Percentiles rank a stretch among this genome's conserved stretches.
Conservation (phyloP, 2,797 vertebrate genomes). For the Discoglossus pictus region DNA sequence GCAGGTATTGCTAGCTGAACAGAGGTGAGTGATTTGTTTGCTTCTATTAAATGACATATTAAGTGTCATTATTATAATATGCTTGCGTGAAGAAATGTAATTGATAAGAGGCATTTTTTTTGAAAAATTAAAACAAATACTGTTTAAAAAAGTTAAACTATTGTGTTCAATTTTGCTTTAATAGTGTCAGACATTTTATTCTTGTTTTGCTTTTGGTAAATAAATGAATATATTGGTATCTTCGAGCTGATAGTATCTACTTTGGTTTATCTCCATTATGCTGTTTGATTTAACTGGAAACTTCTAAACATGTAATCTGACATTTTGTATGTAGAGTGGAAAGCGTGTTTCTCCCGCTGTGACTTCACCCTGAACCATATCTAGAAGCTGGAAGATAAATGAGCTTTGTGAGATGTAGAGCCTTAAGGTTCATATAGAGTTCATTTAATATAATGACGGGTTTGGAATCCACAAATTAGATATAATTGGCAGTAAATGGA, state of each 20-base stretch:
- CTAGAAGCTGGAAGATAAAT: conserved; percentile 33
- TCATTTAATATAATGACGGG: conserved; percentile 19
- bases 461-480: background rate
- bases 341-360: background rate
- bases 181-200: too few species aligned
- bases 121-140: too few species aligned
- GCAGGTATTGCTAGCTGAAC: too few species aligned
- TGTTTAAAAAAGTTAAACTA: too few species aligned
- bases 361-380: conserved; percentile 7
- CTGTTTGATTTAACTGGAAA: background rate
- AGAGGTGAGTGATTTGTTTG: too few species aligned
- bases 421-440: conserved; percentile 13
- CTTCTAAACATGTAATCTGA: background rate
- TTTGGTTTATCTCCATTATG: conserved; percentile 11
- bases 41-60: too few species aligned
- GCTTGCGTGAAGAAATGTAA: too few species aligned
- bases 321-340: conserved; percentile 13
- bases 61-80: too few species aligned
- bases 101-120: too few species aligned
- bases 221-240: background rate
- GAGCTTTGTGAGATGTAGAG: conserved; percentile 19
- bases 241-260: conserved; percentile 1
- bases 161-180: conserved; percentile 1
- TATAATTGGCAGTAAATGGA: background rate
- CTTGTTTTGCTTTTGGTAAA: too few species aligned